These are phyloP conservation scores for Galeruca laticollis DNA, from an alignment of 2,888 invertebrate species.

Conservation along the genomic window DNA sequence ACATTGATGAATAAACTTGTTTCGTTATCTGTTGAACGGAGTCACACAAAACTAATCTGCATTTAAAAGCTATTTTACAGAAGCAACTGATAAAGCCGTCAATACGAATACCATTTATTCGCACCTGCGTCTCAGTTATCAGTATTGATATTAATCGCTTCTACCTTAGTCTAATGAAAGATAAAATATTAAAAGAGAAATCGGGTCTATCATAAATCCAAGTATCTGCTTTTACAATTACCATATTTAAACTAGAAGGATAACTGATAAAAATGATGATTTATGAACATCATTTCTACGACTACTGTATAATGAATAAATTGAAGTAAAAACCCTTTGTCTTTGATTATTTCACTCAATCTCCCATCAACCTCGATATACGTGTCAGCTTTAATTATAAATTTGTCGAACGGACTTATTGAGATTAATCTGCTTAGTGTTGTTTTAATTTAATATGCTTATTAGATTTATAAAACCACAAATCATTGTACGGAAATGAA, in stretches of 20 bases:
- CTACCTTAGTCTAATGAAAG: neutral
- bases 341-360: too few relatives aligned
- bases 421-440: too few relatives aligned
- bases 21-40: too few relatives aligned
- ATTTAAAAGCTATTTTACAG: slow-evolving; percentile 6
- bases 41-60: slow-evolving; percentile 3
- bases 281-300: neutral
- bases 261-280: neutral
- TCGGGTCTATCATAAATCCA: neutral
- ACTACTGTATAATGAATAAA: neutral
- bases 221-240: neutral
- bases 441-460: too few relatives aligned
- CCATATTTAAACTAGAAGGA: neutral
- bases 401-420: too few relatives aligned
- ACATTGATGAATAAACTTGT: too few relatives aligned
- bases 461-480: too few relatives aligned
- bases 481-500: too few relatives aligned
- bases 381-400: too few relatives aligned
- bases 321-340: neutral
- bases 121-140: slow-evolving; percentile 14
- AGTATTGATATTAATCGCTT: slow-evolving; percentile 27
- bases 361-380: too few relatives aligned
- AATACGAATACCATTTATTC: slow-evolving; percentile 13
- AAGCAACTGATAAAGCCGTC: neutral
- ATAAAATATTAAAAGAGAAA: neutral